Base-by-base conservation (phyloP, 2,113 vertebrate genomes). In the Petrocephalus microphthalmus region DNA sequence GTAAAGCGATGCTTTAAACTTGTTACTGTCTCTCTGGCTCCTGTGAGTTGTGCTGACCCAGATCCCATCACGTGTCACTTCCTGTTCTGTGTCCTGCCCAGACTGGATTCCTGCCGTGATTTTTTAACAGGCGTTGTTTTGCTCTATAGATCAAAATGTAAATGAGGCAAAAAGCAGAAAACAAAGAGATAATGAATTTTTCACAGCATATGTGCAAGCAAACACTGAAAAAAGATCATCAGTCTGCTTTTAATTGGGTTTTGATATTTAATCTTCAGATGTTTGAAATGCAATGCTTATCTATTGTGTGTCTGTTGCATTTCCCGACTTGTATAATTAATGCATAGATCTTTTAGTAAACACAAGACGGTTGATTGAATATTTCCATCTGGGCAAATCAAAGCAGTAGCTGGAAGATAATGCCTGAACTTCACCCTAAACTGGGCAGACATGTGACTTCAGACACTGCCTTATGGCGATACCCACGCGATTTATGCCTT, bases 191-290 rank as follows among this genome's bases (percentile, higher is more conserved):
- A 86, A 60, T 60, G 33, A 60, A 87, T 49, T 33, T 67, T 25
- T 42, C 37, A 47, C 64, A 51, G 42, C 86, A 67, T 87, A 87
- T 87, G 86, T 67, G 54, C 37, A 22, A 45, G 54, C 37, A 64
- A 54, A 57, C 54, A 47, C 56, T 47, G 53, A 86, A 29, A 71
- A 71, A 45, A 49, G 22, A 57, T 57, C 25, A 52, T 86, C 52
- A 87, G 42, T 87, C 60, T 51, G 42, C 57, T 67, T 87, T 87
- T 64, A 87, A 87, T 71, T 45, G n/a, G 57, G 57, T 87, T 86
- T 87, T 49, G 56, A 49, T 49, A n/a, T 87, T 87, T 87, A 87
- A 64, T 67, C 56, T 87, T 67, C 57, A 51, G 86, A 87, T 71
- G 42, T 67, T 86, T 85, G 51, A 54, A 54, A 54, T 29, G 47